phyloP scores from a whole-genome alignment of 1,140 invertebrate species.

The Oreohelix idahoensis region DNA sequence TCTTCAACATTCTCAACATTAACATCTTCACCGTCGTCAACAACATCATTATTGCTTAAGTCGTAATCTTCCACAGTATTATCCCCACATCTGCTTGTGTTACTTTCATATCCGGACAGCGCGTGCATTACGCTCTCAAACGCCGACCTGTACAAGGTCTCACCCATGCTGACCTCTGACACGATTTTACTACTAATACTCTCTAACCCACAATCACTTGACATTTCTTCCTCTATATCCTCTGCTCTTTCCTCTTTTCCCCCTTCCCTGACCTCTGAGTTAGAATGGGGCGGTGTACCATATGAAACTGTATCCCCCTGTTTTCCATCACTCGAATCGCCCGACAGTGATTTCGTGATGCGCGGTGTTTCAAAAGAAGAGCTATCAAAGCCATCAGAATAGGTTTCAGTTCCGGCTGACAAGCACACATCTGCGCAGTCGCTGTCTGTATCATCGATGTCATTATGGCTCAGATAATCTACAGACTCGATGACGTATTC shows the following conservation, averaged over 20 bases:
- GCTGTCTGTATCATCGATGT: not conserved
- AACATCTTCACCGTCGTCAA: not conserved
- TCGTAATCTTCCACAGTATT: not conserved
- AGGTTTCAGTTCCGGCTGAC: not conserved
- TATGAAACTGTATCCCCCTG: not conserved
- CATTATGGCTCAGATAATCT: not conserved
- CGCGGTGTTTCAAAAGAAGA: not conserved
- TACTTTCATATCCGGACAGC: not conserved
- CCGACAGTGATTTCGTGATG: not conserved
- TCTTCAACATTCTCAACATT: not conserved
- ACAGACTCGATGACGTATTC: not conserved
- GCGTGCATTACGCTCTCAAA: not conserved
- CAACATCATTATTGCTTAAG: not conserved
- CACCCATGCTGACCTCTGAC: not conserved
- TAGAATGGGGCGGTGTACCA: not conserved
- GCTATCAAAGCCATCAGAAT: not conserved
- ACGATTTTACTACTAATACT: not conserved
- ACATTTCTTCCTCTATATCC: not conserved
- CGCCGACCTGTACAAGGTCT: not conserved
- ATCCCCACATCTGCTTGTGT: not conserved
- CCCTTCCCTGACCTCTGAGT: not conserved
- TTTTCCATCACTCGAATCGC: not conserved
- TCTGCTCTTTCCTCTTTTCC: slow-evolving; percentile 3
- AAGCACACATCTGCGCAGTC: not conserved
- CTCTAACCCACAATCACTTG: not conserved